Conservation (phyloP, 2,888 invertebrate species). For the Conomelus anceps region DNA sequence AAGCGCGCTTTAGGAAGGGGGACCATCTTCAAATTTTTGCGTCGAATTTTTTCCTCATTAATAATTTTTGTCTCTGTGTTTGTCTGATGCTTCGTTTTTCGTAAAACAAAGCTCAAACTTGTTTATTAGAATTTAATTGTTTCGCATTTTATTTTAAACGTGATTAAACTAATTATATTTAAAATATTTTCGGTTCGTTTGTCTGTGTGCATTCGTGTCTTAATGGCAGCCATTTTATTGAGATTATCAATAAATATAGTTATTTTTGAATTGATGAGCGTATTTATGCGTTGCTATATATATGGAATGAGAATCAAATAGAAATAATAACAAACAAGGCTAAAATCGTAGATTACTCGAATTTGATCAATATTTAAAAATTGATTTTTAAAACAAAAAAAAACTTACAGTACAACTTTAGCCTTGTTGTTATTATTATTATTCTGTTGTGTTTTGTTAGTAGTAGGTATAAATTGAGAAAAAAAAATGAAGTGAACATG, state of each 20-base stretch:
- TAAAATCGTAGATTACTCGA: not conserved
- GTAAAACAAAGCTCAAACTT: not conserved
- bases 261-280: not conserved
- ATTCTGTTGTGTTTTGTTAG: not conserved
- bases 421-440: not conserved
- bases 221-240: conserved; percentile 14
- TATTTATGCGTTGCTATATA: not conserved
- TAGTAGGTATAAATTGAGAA: not conserved
- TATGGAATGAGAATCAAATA: not conserved
- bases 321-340: not conserved
- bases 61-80: conserved; percentile 13
- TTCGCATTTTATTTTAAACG: not conserved
- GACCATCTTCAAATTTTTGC: not conserved
- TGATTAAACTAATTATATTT: not conserved
- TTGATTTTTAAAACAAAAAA: not conserved
- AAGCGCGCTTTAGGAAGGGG: conserved; percentile 37
- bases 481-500: not conserved
- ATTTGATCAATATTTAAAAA: not conserved
- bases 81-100: not conserved
- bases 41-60: conserved; percentile 2
- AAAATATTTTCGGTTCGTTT: conserved; percentile 20
- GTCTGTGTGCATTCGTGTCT: conserved; percentile 28
- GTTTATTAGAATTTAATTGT: not conserved
- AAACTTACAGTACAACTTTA: not conserved
- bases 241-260: not conserved